Evolutionary conservation across 2,797 vertebrate genomes (phyloP), one percentile per base, ranked within the genome.

Genomic region (Gymnothorax javanicus): DNA sequence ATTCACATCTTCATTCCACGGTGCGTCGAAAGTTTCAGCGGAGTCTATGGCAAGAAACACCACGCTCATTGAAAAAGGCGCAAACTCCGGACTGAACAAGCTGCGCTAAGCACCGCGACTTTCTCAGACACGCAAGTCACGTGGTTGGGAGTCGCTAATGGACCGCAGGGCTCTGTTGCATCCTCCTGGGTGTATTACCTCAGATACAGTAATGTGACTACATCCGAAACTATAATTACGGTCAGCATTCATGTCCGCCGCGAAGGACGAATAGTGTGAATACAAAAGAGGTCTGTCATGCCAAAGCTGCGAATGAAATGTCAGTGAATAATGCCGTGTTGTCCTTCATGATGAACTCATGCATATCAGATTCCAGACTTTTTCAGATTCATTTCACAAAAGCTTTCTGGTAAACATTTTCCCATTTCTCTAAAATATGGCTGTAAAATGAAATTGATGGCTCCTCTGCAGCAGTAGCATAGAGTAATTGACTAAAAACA

Each of bases 1-100:
- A 27, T 77, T 75, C 86, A 87, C 77, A 56, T 87, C 86, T 62
- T 84, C 52, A 77, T 77, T 77, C 73, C 73, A 77, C 12, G 20
- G 73, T 50, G 73, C 13, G 13, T 20, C 43, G 43, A 77, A 17
- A 52, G 50, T 56, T 81, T 60, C 83, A 52, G 60, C 27, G 27
- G 15, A 60, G 71, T 17, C 52, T 27, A 56, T 27, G 50, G 75
- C 69, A 60, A 58, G 52, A 8, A 52, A 12, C 8, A 7, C 5
- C 50, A 56, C 15, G 52, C 33, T 79, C 33, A 79, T 50, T 52
- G 75, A 79, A 81, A 81, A 81, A n/a, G 77, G 77, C 67, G 43
- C 43, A 82, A 86, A 86, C 52, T 1, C 20, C 17, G 23, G 59
- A 83, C 86, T 83, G 86, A 62, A 56, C 23, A 54, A 83, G 81